These are phyloP conservation scores for Chloropsis hardwickii DNA, from an alignment of 2,113 vertebrate species.

Conservation along the genomic window DNA sequence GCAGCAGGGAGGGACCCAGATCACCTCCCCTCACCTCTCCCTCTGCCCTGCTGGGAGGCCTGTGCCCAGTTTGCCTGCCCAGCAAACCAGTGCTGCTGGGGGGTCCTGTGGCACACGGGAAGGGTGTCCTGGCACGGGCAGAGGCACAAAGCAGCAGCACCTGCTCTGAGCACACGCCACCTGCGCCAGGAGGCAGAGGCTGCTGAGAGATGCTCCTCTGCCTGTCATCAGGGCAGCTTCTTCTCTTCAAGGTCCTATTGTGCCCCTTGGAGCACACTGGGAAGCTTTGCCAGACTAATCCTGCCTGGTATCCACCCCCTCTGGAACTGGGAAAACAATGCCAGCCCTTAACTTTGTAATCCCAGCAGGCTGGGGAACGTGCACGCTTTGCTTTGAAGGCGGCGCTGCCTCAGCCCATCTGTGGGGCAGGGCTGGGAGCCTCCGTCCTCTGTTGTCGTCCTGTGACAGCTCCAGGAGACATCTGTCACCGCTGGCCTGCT, in stretches of 20 bases:
- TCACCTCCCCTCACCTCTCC: background rate
- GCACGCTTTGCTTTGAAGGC: conserved; percentile 32
- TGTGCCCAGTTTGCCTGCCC: background rate
- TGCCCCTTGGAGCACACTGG: conserved; percentile 2
- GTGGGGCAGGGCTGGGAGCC: background rate
- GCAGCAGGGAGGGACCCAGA: background rate
- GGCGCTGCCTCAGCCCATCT: conserved; percentile 9
- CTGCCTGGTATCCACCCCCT: conserved; percentile 38
- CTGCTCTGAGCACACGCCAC: accelerated
- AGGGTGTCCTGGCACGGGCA: background rate
- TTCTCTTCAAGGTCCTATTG: conserved; percentile 47
- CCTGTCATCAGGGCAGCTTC: conserved; percentile 47
- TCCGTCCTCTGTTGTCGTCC: background rate
- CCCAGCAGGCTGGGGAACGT: background rate
- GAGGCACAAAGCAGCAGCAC: background rate
- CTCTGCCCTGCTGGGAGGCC: background rate
- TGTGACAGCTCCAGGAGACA: conserved; percentile 21
- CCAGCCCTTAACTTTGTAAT: conserved; percentile 50
- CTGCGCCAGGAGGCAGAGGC: background rate
- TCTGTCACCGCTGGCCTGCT: background rate
- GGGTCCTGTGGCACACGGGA: accelerated
- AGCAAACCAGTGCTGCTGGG: background rate
- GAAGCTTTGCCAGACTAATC: conserved; percentile 62
- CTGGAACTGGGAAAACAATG: conserved; percentile 42
- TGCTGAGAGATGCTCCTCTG: background rate